Evolutionary conservation across 2,113 vertebrate genomes (phyloP).

Genomic region (Elachura formosa): DNA sequence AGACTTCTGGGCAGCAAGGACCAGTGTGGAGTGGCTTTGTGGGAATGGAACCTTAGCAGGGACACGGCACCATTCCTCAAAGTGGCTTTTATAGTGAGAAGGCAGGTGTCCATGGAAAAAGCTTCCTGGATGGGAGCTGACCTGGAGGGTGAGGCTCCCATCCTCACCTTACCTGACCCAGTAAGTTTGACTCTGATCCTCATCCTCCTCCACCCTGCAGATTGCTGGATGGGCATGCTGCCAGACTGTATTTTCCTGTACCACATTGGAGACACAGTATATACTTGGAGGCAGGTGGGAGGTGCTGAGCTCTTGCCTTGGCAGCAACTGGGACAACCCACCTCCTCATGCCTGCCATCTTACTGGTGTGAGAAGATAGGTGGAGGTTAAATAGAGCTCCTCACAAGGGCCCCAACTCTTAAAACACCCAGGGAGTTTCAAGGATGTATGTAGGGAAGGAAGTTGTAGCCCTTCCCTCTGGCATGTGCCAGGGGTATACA

Average conservation of each 20-base stretch:
- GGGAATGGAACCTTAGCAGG: background rate
- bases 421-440: background rate
- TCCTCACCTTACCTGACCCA: background rate
- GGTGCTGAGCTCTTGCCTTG: background rate
- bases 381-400: background rate
- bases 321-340: background rate
- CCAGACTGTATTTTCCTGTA: background rate
- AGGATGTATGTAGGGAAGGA: background rate
- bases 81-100: background rate
- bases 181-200: background rate
- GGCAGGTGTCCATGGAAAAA: accelerated
- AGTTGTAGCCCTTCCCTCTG: accelerated
- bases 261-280: background rate
- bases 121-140: background rate
- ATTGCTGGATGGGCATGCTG: background rate
- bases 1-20: background rate
- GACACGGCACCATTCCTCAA: background rate
- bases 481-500: background rate
- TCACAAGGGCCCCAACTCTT: background rate
- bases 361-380: background rate
- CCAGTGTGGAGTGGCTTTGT: background rate
- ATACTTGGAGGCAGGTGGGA: background rate
- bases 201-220: background rate
- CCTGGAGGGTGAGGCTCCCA: background rate
- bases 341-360: background rate